These are phyloP conservation scores for Agelas oroides DNA, from an alignment of 37 sponge, comb jelly and placozoan species.

Conservation along the genomic window DNA sequence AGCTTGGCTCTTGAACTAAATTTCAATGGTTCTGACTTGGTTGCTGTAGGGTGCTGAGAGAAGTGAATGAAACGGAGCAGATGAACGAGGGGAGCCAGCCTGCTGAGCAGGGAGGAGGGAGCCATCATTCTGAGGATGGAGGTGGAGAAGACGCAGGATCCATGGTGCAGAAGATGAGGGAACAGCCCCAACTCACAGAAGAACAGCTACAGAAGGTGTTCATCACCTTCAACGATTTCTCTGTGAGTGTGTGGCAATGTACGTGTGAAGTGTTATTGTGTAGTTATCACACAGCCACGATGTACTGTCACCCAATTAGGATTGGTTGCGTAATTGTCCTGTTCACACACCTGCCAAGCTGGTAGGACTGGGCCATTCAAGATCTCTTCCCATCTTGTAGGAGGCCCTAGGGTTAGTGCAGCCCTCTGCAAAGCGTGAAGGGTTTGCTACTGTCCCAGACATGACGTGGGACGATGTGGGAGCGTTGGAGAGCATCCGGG, in stretches of 20 bases:
- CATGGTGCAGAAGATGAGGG: not conserved
- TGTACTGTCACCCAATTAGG: too few relatives aligned
- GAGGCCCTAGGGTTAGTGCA: constrained; percentile 75
- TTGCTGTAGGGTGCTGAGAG: too few relatives aligned
- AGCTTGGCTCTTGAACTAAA: too few relatives aligned
- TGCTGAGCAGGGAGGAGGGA: not conserved
- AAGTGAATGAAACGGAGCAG: too few relatives aligned
- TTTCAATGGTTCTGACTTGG: too few relatives aligned
- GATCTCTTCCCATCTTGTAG: constrained; percentile 38
- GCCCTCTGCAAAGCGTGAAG: constrained; percentile 95
- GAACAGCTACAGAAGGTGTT: constrained; percentile 31
- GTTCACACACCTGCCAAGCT: too few relatives aligned
- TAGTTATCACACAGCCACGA: too few relatives aligned
- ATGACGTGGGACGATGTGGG: constrained; percentile 96
- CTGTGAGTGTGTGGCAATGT: not conserved
- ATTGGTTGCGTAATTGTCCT: not conserved
- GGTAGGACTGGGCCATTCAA: too few relatives aligned
- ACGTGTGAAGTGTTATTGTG: too few relatives aligned
- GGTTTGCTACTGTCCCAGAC: constrained; percentile 97
- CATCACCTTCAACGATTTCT: constrained; percentile 44
- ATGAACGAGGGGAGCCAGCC: too few relatives aligned
- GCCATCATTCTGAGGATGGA: not conserved
- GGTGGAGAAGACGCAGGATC: not conserved
- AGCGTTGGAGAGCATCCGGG: constrained; percentile 84
- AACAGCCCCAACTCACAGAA: not conserved